Evolutionary conservation across 1,140 invertebrate species (phyloP).

Genomic region (Parasteatoda tepidariorum): DNA sequence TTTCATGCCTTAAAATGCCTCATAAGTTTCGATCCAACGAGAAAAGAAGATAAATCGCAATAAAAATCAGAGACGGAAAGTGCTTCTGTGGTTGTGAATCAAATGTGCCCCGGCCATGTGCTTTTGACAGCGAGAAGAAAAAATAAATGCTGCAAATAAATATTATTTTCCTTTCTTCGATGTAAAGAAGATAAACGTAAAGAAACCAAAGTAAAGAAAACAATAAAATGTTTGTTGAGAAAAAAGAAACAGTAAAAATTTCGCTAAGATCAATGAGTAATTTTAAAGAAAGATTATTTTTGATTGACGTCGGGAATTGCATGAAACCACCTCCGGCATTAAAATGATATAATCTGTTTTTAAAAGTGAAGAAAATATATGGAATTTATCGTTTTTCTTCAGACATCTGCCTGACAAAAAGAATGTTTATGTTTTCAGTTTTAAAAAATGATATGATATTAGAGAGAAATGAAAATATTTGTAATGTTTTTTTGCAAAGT

Average conservation of each 20-base stretch:
- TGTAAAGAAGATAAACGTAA: neutral
- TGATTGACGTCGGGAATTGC: neutral
- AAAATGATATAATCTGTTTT: too few species aligned
- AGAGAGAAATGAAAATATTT: too few species aligned
- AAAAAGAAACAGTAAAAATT: neutral
- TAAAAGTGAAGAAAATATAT: too few species aligned
- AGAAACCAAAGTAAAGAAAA: neutral
- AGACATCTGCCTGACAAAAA: too few species aligned
- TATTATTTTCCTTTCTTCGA: neutral
- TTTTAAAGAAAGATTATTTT: neutral
- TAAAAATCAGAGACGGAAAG: neutral
- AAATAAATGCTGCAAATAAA: constrained; percentile 9
- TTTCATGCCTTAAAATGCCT: neutral
- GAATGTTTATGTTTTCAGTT: too few species aligned
- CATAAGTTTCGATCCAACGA: neutral
- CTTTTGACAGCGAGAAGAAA: neutral
- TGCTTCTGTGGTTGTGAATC: neutral
- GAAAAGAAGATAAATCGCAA: neutral
- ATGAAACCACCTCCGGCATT: neutral
- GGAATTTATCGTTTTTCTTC: too few species aligned
- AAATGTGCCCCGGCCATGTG: neutral
- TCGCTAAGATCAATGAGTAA: neutral
- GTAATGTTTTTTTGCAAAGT: too few species aligned
- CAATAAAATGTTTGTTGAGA: neutral
- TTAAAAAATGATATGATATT: too few species aligned